Evolutionary conservation across 2,113 vertebrate genomes (phyloP), one percentile per base, ranked within the genome.

Genomic region (Dipodomys spectabilis): DNA sequence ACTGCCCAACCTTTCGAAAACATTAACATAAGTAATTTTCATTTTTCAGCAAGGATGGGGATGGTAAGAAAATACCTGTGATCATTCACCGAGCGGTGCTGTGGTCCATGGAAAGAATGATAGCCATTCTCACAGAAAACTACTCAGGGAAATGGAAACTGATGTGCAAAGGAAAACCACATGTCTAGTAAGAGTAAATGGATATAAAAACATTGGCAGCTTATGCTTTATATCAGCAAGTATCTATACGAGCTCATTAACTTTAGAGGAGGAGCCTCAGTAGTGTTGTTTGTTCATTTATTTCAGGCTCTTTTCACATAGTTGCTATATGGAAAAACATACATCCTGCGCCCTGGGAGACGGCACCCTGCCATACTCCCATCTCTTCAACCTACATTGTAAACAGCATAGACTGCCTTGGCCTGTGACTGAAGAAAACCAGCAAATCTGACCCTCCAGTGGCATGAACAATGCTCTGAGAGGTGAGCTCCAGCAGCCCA

Each of bases 61-160:
- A 99, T 71, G 99, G 99, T 96, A 99, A 98, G 97, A 98, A 94
- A 53, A 98, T 98, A 30, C 99, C 99, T 2, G 99, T 99, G 94
- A 99, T 99, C 97, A 99, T 99, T 97, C 99, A 99, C 75, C 98
- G 99, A 44, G 99, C 99, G 83, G 97, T 99, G 95, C 44, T 99
- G 97, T 99, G 99, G 64, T 99, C 99, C 0, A 98, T 99, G 96
- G 99, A 99, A 97, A 98, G 99, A 93, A 99, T 99, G 99, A 98
- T 99, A 79, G 99, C 99, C 92, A 99, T 99, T 95, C 98, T 99
- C 74, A 98, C 98, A 1, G 99, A 99, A 97, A 99, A 99, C 97
- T 99, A 99, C 30, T 98, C 98, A 28, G 99, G 99, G 11, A 99
- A 99, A 98, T 99, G 99, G 99, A 99, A 97, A 92, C 98, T 96